Base-by-base conservation (phyloP, 2,113 vertebrate genomes). In the Podocnemis expansa region DNA sequence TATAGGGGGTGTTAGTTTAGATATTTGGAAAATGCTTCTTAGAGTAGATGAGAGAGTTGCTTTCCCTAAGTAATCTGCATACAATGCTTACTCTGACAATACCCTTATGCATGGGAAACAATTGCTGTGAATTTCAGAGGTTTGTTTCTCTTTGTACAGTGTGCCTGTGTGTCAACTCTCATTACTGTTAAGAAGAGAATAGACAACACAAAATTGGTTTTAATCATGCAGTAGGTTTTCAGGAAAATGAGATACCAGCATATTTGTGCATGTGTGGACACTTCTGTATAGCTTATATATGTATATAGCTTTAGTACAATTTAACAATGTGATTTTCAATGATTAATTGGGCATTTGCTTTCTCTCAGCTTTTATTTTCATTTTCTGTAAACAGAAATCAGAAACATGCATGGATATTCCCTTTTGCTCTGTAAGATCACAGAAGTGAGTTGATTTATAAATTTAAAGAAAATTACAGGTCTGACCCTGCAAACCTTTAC, bases 1-100 rank as follows among this genome's bases (percentile, higher is more conserved):
- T 87, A n/a, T n/a, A n/a, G n/a, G n/a, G n/a, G n/a, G n/a, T 93
- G 78, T 58, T 87, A 95, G 91, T 96, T 95, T 84, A 95, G 91
- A 93, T 56, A 87, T 87, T 86, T 96, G 67, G 17, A 82, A 89
- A 95, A 81, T 10, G 56, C 84, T 97, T 83, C 70, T 45, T 78
- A 88, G 78, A 27, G 83, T 76, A 94, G 84, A 78, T 78, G 90
- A 91, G 67, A 6, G 0, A 94, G 95, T 31, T 93, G 84, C 78
- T 92, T 91, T 56, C 47, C 76, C 82, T 85, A 55, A 31, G 79
- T 84, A 92, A 88, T 80, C 80, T 85, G 17, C 25, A 73, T 41
- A 54, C 84, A 52, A 34, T 86, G 34, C 13, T 43, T 91, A 89
- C 38, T 92, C 80, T 91, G 38, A 45, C 22, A 17, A 34, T 47